Evolutionary conservation across 2,888 invertebrate genomes (phyloP).

Genomic region (Pristionchus maxplancki): DNA sequence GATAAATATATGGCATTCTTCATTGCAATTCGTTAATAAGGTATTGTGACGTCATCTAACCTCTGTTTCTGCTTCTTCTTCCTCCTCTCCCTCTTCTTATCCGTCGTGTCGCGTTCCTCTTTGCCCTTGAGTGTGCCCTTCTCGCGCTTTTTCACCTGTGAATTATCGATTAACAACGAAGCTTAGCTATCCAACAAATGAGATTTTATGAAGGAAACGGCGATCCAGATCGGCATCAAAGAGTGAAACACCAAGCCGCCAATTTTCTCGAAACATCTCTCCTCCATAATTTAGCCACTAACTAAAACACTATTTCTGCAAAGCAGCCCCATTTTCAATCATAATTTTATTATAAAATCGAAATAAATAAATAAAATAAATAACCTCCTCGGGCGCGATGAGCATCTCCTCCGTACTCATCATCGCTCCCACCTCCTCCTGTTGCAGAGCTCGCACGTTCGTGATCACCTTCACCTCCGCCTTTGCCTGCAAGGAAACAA

Average conservation of each 20-base stretch:
- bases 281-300: no score
- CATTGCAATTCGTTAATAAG: no score
- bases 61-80: slow-evolving; percentile 53
- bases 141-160: slow-evolving; percentile 49
- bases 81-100: slow-evolving; percentile 53
- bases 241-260: background rate
- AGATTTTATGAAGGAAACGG: no score
- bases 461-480: slow-evolving; percentile 44
- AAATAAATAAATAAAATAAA: background rate
- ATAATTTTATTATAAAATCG: no score
- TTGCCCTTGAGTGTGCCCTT: slow-evolving; percentile 49
- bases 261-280: no score
- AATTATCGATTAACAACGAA: background rate
- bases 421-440: slow-evolving; percentile 51
- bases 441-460: slow-evolving; percentile 37
- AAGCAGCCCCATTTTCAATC: no score
- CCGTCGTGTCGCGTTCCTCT: slow-evolving; percentile 46
- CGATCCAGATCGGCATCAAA: no score
- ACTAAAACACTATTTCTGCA: no score
- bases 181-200: no score
- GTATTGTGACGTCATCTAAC: no score
- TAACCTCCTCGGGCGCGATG: slow-evolving; percentile 48
- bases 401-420: slow-evolving; percentile 47
- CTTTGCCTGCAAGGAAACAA: no score
- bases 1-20: no score